A percentile compares a stretch with the other conserved stretches of the same genome.
phyloP scores from a whole-genome alignment of 1,140 invertebrate species.

The Sitodiplosis mosellana region DNA sequence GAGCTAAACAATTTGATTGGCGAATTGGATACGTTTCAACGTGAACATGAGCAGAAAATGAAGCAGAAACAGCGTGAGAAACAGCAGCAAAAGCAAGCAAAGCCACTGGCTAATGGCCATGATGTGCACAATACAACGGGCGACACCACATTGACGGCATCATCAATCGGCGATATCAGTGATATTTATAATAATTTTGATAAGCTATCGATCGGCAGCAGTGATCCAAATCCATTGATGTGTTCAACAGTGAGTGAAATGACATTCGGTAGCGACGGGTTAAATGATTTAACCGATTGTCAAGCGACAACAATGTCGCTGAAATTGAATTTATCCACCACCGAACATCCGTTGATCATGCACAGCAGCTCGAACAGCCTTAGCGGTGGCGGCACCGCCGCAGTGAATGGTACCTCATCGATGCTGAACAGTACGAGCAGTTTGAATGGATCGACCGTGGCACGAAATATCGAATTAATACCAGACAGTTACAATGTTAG shows the following conservation, averaged over 20 bases:
- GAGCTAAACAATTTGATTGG: constrained; percentile 27
- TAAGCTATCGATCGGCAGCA: constrained; percentile 7
- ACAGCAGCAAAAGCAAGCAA: background rate
- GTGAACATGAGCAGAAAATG: constrained; percentile 22
- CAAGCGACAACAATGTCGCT: too few species aligned
- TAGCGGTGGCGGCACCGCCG: constrained; percentile 11
- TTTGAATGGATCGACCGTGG: constrained; percentile 11
- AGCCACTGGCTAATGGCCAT: background rate
- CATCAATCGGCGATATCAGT: constrained; percentile 12
- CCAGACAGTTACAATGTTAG: background rate
- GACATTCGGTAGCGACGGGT: too few species aligned
- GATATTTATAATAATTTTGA: constrained; percentile 15
- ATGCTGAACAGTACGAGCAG: constrained; percentile 7
- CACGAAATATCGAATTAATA: too few species aligned
- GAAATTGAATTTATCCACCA: too few species aligned
- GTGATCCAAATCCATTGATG: too few species aligned
- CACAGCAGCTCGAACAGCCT: constrained; percentile 13
- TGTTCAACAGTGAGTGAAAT: too few species aligned
- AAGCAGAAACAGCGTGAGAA: background rate
- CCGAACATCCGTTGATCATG: constrained; percentile 6
- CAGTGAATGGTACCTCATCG: constrained; percentile 15
- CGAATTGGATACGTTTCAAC: constrained; percentile 26
- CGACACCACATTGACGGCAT: background rate
- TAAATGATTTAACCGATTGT: too few species aligned
- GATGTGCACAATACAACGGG: background rate